Evolutionary conservation across 53 echinoderm and acorn worm genomes (phyloP), one percentile per base, ranked within the genome.

Genomic region (Hippasteria phrygiana): DNA sequence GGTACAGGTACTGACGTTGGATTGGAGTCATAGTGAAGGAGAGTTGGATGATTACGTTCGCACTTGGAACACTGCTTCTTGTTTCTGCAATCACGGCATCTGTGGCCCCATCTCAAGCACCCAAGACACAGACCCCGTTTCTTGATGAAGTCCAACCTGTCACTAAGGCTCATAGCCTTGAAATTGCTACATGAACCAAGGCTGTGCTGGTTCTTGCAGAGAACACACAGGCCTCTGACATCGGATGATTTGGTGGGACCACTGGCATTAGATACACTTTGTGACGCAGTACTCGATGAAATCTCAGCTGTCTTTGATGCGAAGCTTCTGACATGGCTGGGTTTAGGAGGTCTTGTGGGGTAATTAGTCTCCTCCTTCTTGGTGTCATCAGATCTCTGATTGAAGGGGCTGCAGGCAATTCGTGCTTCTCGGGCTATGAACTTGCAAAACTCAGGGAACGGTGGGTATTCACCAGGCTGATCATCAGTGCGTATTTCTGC

Each of bases 31-130:
- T 56, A 33, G 42, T 80, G 89, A 24, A 90, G 73, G 3, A 22
- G 32, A 6, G 90, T 90, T 54, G 80, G 90, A 41, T 81, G 90
- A 26, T 28, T 16, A 24, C 55, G 71, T 1, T 55, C 16, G 35
- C 90, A 90, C 1, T n/a, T 55, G 29, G 29, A 36, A 62, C 90
- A 90, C 71, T 16, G 47, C 18, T 50, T n/a, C 56, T 54, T 56
- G 29, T 51, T 27, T 38, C 55, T 27, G 71, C 82, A 90, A 5
- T 53, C 31, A 37, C 32, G 84, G 42, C 73, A 34, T 35, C 40
- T 16, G 43, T 90, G 90, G 0, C 90, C 90, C 35, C 54, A 78
- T 53, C 47, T 43, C n/a, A 73, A 27, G 42, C 73, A 73, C 35
- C 54, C 54, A 1, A 38, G 45, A 46, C 54, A 53, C 35, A 56